Evolutionary conservation across 1,140 invertebrate species (phyloP).

Genomic region (Ptiloglossa arizonensis): DNA sequence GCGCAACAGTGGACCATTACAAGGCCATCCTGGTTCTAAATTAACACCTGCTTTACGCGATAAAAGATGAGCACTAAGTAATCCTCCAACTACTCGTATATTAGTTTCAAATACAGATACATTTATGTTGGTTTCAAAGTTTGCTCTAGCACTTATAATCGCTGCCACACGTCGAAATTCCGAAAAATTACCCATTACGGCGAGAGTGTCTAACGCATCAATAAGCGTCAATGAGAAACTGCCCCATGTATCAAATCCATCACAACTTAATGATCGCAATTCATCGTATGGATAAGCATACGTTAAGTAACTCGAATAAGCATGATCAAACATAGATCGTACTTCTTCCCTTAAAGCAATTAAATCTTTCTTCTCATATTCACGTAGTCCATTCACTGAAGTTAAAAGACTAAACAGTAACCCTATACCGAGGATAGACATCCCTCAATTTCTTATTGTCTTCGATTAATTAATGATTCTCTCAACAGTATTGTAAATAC

Average conservation of each 20-base stretch:
- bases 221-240: slow-evolving; percentile 98
- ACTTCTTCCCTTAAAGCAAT: slow-evolving; percentile 87
- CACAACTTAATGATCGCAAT: slow-evolving; percentile 96
- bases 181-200: slow-evolving; percentile 96
- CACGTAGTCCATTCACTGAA: slow-evolving; percentile 65
- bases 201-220: slow-evolving; percentile 97
- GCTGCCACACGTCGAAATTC: slow-evolving; percentile 96
- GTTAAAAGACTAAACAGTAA: slow-evolving; percentile 49
- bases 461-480: not conserved
- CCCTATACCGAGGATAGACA: slow-evolving; percentile 47
- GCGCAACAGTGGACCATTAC: slow-evolving; percentile 95
- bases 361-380: slow-evolving; percentile 77
- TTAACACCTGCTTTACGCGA: slow-evolving; percentile 91
- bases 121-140: slow-evolving; percentile 99
- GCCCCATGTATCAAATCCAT: slow-evolving; percentile 98
- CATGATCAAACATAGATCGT: slow-evolving; percentile 96
- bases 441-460: slow-evolving; percentile 22
- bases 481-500: slow-evolving; percentile 6
- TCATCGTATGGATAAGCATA: slow-evolving; percentile 99
- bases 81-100: slow-evolving; percentile 97
- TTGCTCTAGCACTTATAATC: slow-evolving; percentile 89
- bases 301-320: slow-evolving; percentile 96
- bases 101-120: slow-evolving; percentile 99
- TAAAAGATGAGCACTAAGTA: slow-evolving; percentile 97
- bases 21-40: slow-evolving; percentile 97